Evolutionary conservation across 2,797 vertebrate genomes (phyloP), one percentile per base, ranked within the genome.

Genomic region (Coregonus sp.): DNA sequence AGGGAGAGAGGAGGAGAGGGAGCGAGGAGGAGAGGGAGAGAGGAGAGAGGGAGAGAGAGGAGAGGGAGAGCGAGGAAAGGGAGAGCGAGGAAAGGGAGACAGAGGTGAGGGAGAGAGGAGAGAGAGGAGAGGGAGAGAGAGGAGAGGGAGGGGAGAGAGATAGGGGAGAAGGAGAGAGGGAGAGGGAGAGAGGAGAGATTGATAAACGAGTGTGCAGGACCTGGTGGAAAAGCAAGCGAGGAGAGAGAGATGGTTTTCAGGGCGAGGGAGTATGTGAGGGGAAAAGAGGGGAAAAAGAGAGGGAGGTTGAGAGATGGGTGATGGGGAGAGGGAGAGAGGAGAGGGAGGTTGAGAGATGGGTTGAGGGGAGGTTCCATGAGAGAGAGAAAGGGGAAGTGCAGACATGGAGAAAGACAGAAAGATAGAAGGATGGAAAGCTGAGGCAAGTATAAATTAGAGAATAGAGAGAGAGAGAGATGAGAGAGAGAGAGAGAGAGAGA

Each of bases 361-460:
- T 25, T 25, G 4, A 20, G 56, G 56, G 47, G 47, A 50, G 47
- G 2, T 6, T 6, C 5, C 47, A 50, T 6, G 5, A 59, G 74
- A 76, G 80, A 83, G 77, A 72, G 83, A 81, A 76, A 82, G 75
- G 70, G 76, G 59, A 14, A 76, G 71, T 71, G 80, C 50, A 65
- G 59, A 66, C 77, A 80, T 78, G 33, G 65, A 68, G 63, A 78
- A 61, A 82, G 81, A 81, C 59, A 54, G 74, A 78, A 82, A 83
- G 79, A 88, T 86, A 89, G 88, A 84, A 77, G 81, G 59, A 74
- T 74, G 72, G 80, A 87, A 70, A 71, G 82, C 25, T 25, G 25
- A 25, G 25, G 25, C 25, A 25, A 66, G 68, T 25, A 25, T 25
- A 25, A 25, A 25, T 25, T 1, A 35, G 83, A 80, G 15, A 11